These are phyloP conservation scores for Tribolium freemani DNA, from an alignment of 2,888 invertebrate genomes.

Conservation along the genomic window DNA sequence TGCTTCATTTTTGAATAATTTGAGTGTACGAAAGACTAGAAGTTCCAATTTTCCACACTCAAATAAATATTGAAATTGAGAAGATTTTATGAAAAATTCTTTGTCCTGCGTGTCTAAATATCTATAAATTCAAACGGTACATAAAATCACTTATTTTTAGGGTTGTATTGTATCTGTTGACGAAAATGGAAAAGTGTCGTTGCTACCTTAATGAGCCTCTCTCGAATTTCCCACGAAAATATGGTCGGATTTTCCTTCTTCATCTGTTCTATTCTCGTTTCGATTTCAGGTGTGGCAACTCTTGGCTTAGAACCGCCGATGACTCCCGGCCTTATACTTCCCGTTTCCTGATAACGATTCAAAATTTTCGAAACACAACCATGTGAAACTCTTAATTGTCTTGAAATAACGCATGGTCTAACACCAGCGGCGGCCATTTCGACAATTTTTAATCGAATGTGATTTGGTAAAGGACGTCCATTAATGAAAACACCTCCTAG, in stretches of 20 bases:
- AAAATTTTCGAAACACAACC: conserved; percentile 98
- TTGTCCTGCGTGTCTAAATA: too few species aligned
- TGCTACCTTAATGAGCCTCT: conserved; percentile 91
- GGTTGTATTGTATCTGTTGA: too few species aligned
- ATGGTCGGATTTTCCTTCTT: conserved; percentile 94
- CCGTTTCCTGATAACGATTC: conserved; percentile 92
- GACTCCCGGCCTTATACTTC: conserved; percentile 94
- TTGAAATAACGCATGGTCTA: conserved; percentile 94
- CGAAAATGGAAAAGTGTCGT: neutral
- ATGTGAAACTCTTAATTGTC: conserved; percentile 95
- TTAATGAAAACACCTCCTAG: conserved; percentile 98
- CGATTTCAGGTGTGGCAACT: conserved; percentile 94
- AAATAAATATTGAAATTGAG: too few species aligned
- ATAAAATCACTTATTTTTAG: too few species aligned
- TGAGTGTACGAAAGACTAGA: too few species aligned
- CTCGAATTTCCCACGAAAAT: conserved; percentile 96
- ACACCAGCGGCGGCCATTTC: conserved; percentile 96
- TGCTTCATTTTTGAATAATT: too few species aligned
- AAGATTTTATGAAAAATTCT: neutral
- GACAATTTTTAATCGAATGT: conserved; percentile 95
- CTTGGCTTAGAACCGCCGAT: conserved; percentile 95
- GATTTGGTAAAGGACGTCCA: conserved; percentile 95
- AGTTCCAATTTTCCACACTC: too few species aligned
- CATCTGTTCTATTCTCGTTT: conserved; percentile 90
- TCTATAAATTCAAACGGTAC: too few species aligned